A percentile compares a stretch with the other conserved stretches of the same genome.
Conservation (phyloP, 2,797 vertebrate species). For the Lindbergichthys nudifrons region DNA sequence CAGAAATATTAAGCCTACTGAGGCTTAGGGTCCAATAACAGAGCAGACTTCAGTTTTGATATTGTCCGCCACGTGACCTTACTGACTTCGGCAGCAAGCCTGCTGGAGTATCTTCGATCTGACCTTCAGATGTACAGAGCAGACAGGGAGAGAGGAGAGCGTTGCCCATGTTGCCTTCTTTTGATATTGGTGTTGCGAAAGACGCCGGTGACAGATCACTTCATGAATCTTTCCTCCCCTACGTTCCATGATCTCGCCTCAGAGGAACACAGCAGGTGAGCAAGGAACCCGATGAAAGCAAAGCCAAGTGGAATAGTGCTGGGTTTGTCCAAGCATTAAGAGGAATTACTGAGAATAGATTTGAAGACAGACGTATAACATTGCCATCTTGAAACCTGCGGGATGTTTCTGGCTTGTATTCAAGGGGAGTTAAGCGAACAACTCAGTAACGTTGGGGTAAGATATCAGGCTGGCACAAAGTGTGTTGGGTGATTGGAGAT, state of each 20-base stretch:
- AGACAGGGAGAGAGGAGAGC: neutral
- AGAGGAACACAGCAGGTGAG: constrained; percentile 40
- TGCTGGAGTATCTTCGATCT: neutral
- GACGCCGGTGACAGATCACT: constrained; percentile 61
- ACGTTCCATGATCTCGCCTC: constrained; percentile 17
- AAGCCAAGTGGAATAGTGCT: neutral
- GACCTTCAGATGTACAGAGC: constrained; percentile 10
- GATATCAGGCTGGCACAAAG: constrained; percentile 20
- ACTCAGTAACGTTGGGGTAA: constrained; percentile 31
- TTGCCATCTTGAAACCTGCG: constrained; percentile 9
- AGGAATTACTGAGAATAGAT: constrained; percentile 13
- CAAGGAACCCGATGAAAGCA: constrained; percentile 1
- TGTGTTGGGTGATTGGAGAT: constrained; percentile 12
- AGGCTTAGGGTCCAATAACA: constrained; percentile 46
- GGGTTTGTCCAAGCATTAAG: constrained; percentile 6
- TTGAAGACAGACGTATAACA: constrained; percentile 8
- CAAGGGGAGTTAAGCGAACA: neutral
- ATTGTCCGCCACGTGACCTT: neutral
- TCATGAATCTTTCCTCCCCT: constrained; percentile 41
- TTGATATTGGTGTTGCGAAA: constrained; percentile 23
- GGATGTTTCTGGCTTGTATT: neutral
- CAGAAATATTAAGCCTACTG: constrained; percentile 30
- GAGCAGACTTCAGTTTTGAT: constrained; percentile 13
- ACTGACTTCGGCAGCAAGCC: neutral
- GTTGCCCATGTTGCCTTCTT: constrained; percentile 31